These are phyloP conservation scores for Hucho hucho DNA, from an alignment of 2,113 vertebrate species.

Conservation along the genomic window DNA sequence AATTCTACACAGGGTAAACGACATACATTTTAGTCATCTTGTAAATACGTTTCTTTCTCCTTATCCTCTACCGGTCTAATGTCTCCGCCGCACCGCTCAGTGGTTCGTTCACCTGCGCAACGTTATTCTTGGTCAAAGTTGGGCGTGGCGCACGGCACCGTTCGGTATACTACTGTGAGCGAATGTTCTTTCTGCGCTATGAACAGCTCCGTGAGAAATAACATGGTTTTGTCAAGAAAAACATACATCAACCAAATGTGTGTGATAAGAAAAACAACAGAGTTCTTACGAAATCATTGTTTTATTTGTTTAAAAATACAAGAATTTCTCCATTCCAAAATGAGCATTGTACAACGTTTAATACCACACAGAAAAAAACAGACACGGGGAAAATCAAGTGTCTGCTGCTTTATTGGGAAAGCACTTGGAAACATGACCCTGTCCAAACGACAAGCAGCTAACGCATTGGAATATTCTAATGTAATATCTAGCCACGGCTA, in stretches of 20 bases:
- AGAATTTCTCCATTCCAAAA: too few relatives aligned
- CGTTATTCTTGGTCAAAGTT: neutral
- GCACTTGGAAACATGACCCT: slow-evolving; percentile 6
- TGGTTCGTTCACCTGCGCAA: neutral
- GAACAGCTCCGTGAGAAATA: neutral
- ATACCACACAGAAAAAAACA: slow-evolving; percentile 5
- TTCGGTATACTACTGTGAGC: neutral
- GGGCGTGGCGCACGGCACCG: neutral
- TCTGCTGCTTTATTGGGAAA: slow-evolving; percentile 3
- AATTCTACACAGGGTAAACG: neutral
- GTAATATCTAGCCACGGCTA: slow-evolving; percentile 23
- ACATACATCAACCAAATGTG: too few relatives aligned
- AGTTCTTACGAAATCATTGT: too few relatives aligned
- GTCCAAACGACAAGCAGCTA: slow-evolving; percentile 23
- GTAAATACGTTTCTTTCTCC: neutral
- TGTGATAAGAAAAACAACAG: too few relatives aligned
- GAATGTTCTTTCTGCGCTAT: neutral
- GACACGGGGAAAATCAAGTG: slow-evolving; percentile 2
- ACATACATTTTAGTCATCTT: neutral
- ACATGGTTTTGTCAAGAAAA: neutral
- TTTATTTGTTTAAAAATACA: too few relatives aligned
- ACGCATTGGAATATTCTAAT: slow-evolving; percentile 37
- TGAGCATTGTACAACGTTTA: too few relatives aligned
- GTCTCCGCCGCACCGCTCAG: neutral
- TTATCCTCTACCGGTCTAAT: neutral